A percentile compares a stretch with the other conserved stretches of the same genome.
phyloP scores from a whole-genome alignment of 2,888 invertebrate genomes.

The Lithodes maja region DNA sequence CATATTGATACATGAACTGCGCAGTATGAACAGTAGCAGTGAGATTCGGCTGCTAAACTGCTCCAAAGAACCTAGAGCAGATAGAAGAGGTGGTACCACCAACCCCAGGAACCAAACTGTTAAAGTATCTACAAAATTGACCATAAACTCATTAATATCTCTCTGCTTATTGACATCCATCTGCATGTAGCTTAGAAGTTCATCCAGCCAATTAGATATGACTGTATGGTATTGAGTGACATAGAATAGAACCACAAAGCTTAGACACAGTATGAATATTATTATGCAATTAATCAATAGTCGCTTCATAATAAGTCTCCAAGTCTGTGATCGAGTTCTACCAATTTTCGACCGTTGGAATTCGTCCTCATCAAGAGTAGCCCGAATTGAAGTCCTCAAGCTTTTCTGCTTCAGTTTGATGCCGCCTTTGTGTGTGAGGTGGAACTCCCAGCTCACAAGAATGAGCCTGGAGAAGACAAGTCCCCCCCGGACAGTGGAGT shows the following conservation, averaged over 20 bases:
- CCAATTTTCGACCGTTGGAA: slow-evolving; percentile 26
- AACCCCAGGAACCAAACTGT: slow-evolving; percentile 36
- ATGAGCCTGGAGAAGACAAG: slow-evolving; percentile 46
- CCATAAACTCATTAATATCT: slow-evolving; percentile 7
- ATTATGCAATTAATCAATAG: slow-evolving; percentile 4
- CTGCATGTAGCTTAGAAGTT: not conserved
- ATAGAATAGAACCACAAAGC: not conserved
- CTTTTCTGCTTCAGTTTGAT: slow-evolving; percentile 21
- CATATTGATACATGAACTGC: slow-evolving; percentile 33
- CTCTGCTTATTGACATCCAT: not conserved
- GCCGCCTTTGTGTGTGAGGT: not conserved
- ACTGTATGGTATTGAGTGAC: slow-evolving; percentile 12
- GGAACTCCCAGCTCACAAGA: slow-evolving; percentile 39
- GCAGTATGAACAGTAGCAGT: slow-evolving; percentile 49
- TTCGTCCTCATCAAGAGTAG: slow-evolving; percentile 40
- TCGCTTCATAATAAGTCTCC: slow-evolving; percentile 15
- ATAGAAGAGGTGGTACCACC: slow-evolving; percentile 34
- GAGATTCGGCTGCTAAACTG: slow-evolving; percentile 42
- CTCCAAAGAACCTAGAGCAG: slow-evolving; percentile 41
- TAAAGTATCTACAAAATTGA: slow-evolving; percentile 44
- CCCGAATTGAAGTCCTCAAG: slow-evolving; percentile 38
- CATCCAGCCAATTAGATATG: not conserved
- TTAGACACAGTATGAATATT: not conserved
- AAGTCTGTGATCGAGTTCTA: not conserved
- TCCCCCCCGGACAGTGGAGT: slow-evolving; percentile 26